Evolutionary conservation across 2,888 invertebrate genomes (phyloP).

Genomic region (Chymomyza amoena): DNA sequence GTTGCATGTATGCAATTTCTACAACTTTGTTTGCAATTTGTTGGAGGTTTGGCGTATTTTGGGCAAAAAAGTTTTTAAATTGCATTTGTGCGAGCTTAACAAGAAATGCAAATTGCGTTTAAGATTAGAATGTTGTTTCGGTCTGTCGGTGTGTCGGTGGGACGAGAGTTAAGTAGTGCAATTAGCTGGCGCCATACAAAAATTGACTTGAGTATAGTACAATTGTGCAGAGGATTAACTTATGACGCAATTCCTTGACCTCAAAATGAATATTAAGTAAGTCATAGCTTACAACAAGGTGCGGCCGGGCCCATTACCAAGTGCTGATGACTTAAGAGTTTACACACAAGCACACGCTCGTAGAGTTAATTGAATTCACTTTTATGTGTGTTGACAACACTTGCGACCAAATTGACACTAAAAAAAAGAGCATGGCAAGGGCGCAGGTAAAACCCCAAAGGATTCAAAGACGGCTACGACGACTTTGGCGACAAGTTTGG

Average conservation of each 20-base stretch:
- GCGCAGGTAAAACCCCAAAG: slow-evolving; percentile 47
- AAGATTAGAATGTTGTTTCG: slow-evolving; percentile 59
- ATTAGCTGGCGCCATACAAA: neutral
- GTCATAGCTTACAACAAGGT: slow-evolving; percentile 31
- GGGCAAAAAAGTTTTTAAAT: slow-evolving; percentile 59
- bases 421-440: slow-evolving; percentile 23
- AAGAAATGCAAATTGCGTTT: slow-evolving; percentile 60
- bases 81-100: slow-evolving; percentile 43
- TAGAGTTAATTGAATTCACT: slow-evolving; percentile 24
- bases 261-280: slow-evolving; percentile 47
- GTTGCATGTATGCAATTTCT: slow-evolving; percentile 61
- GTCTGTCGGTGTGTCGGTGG: slow-evolving; percentile 7
- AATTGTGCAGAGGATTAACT: neutral
- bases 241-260: slow-evolving; percentile 66
- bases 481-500: slow-evolving; percentile 50
- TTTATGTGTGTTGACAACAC: slow-evolving; percentile 43
- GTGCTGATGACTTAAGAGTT: slow-evolving; percentile 64
- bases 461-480: slow-evolving; percentile 47
- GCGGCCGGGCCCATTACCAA: slow-evolving; percentile 24
- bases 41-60: slow-evolving; percentile 28
- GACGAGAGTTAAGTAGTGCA: slow-evolving; percentile 22
- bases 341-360: slow-evolving; percentile 1
- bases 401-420: slow-evolving; percentile 69
- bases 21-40: slow-evolving; percentile 46
- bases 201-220: neutral